These are phyloP conservation scores for Pelecanoides urinatrix DNA, from an alignment of 2,113 vertebrate species.

Conservation along the genomic window DNA sequence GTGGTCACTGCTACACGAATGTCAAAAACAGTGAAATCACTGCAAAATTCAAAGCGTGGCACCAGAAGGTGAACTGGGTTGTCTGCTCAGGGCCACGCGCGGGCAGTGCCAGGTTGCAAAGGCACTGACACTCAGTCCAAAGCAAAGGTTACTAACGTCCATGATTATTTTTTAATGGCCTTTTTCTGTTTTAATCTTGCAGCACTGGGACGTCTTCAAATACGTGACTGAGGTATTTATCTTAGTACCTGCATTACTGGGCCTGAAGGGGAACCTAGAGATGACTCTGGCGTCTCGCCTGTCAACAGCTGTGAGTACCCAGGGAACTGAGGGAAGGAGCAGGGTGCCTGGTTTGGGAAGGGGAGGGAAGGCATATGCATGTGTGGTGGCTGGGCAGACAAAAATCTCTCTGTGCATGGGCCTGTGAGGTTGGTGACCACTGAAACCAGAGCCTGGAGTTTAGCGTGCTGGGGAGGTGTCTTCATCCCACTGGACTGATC, in stretches of 20 bases:
- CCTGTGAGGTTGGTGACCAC: not conserved
- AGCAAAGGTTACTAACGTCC: not conserved
- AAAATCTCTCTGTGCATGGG: not conserved
- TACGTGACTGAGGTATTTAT: conserved; percentile 97
- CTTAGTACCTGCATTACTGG: conserved; percentile 92
- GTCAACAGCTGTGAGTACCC: conserved; percentile 92
- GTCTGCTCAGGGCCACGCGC: fast-evolving
- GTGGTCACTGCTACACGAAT: not conserved
- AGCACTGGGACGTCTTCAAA: conserved; percentile 98
- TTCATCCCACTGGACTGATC: not conserved
- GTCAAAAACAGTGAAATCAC: not conserved
- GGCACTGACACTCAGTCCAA: not conserved
- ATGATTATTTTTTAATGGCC: fast-evolving
- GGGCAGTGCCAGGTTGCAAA: not conserved
- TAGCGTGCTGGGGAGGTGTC: not conserved
- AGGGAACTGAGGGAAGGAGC: not conserved
- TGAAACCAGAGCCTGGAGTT: not conserved
- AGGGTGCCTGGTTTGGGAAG: fast-evolving
- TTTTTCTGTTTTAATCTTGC: not conserved
- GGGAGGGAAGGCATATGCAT: fast-evolving
- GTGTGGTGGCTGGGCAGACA: not conserved
- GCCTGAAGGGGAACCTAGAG: conserved; percentile 97
- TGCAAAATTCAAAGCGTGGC: not conserved
- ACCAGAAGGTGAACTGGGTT: not conserved
- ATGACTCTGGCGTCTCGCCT: conserved; percentile 97